Conservation (phyloP, 2,888 invertebrate species). For the Drosophila mercatorum region DNA sequence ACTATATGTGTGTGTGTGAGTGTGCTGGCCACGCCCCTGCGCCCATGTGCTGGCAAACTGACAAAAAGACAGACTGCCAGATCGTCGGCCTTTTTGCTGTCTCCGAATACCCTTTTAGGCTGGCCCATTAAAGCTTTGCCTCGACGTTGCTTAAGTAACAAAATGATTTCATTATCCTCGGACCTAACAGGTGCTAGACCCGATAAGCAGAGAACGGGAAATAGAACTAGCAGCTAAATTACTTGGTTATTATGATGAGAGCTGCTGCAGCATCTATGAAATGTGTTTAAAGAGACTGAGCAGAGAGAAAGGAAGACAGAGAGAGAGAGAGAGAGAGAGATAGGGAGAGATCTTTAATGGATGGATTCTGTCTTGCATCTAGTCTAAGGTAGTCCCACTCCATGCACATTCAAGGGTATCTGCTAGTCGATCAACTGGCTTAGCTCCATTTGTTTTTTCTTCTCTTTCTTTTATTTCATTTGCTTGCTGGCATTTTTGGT, state of each 20-base stretch:
- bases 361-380: no score
- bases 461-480: slow-evolving; percentile 28
- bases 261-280: no score
- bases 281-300: neutral
- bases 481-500: slow-evolving; percentile 37
- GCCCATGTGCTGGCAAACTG: slow-evolving; percentile 60
- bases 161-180: neutral
- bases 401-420: neutral
- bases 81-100: slow-evolving; percentile 71
- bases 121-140: slow-evolving; percentile 21
- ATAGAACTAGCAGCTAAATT: neutral
- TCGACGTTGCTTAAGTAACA: neutral
- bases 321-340: neutral
- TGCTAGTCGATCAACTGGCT: neutral
- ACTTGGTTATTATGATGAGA: neutral
- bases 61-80: slow-evolving; percentile 34
- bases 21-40: slow-evolving; percentile 43
- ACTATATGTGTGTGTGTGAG: slow-evolving; percentile 43
- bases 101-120: slow-evolving; percentile 33
- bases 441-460: neutral
- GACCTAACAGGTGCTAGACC: neutral
- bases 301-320: neutral
- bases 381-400: neutral
- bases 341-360: neutral
- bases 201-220: neutral